A percentile compares a stretch with the other conserved stretches of the same genome.
These are phyloP conservation scores for Caradrina kadenii DNA, from an alignment of 2,888 invertebrate genomes.

Conservation along the genomic window DNA sequence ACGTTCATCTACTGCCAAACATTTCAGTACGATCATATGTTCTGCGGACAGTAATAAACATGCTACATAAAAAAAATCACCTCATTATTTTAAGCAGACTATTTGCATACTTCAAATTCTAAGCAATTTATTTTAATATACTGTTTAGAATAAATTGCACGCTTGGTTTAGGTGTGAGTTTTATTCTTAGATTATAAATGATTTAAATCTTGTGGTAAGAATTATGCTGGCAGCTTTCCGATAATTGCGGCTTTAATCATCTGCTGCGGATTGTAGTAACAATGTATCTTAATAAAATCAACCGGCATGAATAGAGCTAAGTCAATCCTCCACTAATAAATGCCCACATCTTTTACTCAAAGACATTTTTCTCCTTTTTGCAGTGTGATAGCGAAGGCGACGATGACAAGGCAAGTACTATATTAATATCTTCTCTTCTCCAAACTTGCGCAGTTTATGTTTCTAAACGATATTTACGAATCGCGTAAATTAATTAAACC, in stretches of 20 bases:
- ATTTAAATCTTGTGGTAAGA: constrained; percentile 38
- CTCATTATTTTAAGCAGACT: constrained; percentile 45
- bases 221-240: constrained; percentile 47
- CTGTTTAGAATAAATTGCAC: constrained; percentile 57
- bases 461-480: constrained; percentile 76
- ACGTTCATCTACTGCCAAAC: constrained; percentile 38
- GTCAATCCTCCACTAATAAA: constrained; percentile 8
- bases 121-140: constrained; percentile 54
- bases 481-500: constrained; percentile 85
- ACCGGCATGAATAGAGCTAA: constrained; percentile 42
- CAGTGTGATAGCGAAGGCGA: constrained; percentile 98
- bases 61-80: constrained; percentile 39
- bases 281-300: constrained; percentile 40
- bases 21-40: constrained; percentile 33
- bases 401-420: constrained; percentile 95
- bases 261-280: constrained; percentile 43
- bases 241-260: constrained; percentile 45
- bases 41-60: constrained; percentile 31
- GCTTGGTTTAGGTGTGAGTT: constrained; percentile 58
- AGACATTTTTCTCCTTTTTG: constrained; percentile 89
- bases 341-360: constrained; percentile 57
- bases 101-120: constrained; percentile 55
- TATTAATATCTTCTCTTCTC: constrained; percentile 63
- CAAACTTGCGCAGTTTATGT: constrained; percentile 67
- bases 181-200: constrained; percentile 42